Conservation (phyloP, 2,797 vertebrate genomes). For the Microctenopoma lineatum region DNA sequence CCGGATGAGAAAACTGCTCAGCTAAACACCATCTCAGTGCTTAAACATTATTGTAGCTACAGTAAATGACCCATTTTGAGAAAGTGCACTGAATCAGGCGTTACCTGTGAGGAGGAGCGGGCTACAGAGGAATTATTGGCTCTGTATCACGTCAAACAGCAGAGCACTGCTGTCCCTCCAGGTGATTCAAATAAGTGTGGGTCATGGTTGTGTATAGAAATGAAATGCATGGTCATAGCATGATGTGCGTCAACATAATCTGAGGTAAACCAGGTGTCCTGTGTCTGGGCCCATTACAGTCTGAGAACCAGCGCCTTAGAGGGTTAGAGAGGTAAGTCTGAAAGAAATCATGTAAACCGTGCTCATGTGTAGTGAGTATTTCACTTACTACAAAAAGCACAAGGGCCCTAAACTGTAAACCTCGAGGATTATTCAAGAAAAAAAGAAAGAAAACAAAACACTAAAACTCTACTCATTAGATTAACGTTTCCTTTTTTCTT, state of each 20-base stretch:
- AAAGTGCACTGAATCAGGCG: constrained; percentile 47
- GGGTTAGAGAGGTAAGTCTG: constrained; percentile 80
- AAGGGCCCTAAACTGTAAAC: constrained; percentile 80
- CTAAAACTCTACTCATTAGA: constrained; percentile 74
- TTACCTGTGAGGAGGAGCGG: constrained; percentile 29
- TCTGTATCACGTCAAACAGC: constrained; percentile 33
- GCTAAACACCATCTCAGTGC: constrained; percentile 31
- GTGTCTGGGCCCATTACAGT: constrained; percentile 71
- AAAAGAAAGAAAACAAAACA: constrained; percentile 57
- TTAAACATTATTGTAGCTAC: constrained; percentile 45
- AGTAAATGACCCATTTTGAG: constrained; percentile 47
- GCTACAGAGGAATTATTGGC: constrained; percentile 20
- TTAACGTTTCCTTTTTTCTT: constrained; percentile 74
- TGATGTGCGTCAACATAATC: constrained; percentile 77
- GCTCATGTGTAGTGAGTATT: constrained; percentile 66
- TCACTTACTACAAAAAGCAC: constrained; percentile 74
- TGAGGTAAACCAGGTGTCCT: constrained; percentile 78
- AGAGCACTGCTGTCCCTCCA: constrained; percentile 39
- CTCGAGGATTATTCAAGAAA: constrained; percentile 70
- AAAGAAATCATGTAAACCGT: constrained; percentile 80
- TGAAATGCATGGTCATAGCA: constrained; percentile 57
- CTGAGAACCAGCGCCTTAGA: constrained; percentile 72
- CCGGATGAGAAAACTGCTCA: constrained; percentile 43
- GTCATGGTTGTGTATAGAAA: constrained; percentile 62
- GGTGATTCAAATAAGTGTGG: constrained; percentile 44